Evolutionary conservation across 2,888 invertebrate species (phyloP), one percentile per base, ranked within the genome.

Genomic region (Amiota mariae): DNA sequence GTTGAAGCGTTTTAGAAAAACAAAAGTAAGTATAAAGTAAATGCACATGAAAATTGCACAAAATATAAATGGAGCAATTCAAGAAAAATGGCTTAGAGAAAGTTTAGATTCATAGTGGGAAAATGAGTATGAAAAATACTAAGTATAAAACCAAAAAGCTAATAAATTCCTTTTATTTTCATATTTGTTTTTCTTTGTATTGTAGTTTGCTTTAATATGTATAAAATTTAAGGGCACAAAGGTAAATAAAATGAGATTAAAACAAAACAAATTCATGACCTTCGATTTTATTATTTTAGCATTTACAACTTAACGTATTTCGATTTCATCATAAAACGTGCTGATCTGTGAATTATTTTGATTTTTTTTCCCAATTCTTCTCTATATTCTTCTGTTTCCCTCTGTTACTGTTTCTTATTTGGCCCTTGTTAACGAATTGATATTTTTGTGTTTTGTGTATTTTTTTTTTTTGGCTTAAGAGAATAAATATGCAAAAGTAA

Each of bases 251-350:
- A 76, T 81, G 73, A 76, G 82, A 76, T 63, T 67, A 79, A 56
- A 76, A 72, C 73, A 74, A 63, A 76, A 59, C 75, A 64, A 57
- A 74, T 73, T 15, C 72, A 75, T 80, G 82, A 83, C 85, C 85
- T 83, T 83, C 82, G 80, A 80, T 80, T 77, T 77, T 75, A 72
- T 74, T 78, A 78, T 82, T 77, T 78, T 80, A 79, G 82, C 81
- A 83, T 83, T 83, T 82, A 77, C 76, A 83, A 82, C 84, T 84
- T 77, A 73, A 73, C 56, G 18, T 54, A 57, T 76, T 77, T 78
- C 71, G 80, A 84, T 82, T 85, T 84, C 85, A 81, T 81, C 84
- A 85, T 70, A 85, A 82, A 85, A 82, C 85, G 84, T 85, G 85
- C 79, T 77, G 73, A 13, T n/a, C 59, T 59, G 59, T 59, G 18